Evolutionary conservation across 2,888 invertebrate species (phyloP).

Genomic region (Spodoptera littoralis): DNA sequence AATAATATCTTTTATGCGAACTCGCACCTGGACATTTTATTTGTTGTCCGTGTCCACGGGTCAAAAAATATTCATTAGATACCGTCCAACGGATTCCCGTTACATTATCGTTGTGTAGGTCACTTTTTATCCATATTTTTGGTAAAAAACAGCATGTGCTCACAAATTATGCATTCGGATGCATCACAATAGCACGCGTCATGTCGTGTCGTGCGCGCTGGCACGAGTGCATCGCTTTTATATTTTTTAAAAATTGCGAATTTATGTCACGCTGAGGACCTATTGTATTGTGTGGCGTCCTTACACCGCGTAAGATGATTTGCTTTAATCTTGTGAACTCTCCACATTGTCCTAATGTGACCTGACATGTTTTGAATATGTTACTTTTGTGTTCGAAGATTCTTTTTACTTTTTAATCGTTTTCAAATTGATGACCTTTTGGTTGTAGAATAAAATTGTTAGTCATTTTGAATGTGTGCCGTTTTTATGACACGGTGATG

Average conservation of each 20-base stretch:
- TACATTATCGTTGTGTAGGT: slow-evolving; percentile 80
- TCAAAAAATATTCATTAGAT: slow-evolving; percentile 84
- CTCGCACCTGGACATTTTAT: slow-evolving; percentile 83
- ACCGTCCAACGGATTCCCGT: slow-evolving; percentile 81
- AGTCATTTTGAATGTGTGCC: slow-evolving; percentile 6
- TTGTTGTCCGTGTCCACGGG: slow-evolving; percentile 82
- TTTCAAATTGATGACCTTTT: slow-evolving; percentile 22
- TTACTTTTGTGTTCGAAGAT: slow-evolving; percentile 28
- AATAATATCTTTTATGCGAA: slow-evolving; percentile 75
- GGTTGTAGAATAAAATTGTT: slow-evolving; percentile 3
- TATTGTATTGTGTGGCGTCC: slow-evolving; percentile 73
- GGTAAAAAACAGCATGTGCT: slow-evolving; percentile 85
- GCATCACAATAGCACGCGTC: slow-evolving; percentile 81
- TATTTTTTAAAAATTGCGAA: slow-evolving; percentile 78
- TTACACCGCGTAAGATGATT: slow-evolving; percentile 68
- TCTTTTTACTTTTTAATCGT: slow-evolving; percentile 32
- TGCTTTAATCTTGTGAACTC: slow-evolving; percentile 52
- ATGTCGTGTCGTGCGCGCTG: slow-evolving; percentile 58
- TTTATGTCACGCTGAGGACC: slow-evolving; percentile 78
- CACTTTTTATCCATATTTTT: slow-evolving; percentile 79
- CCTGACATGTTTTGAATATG: slow-evolving; percentile 45
- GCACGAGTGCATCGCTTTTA: slow-evolving; percentile 76
- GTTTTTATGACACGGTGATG: background rate
- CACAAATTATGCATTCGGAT: slow-evolving; percentile 87
- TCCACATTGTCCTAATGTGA: slow-evolving; percentile 32